Evolutionary conservation across 2,797 vertebrate species (phyloP), one percentile per base, ranked within the genome.

Genomic region (Hoplostethus mediterraneus): DNA sequence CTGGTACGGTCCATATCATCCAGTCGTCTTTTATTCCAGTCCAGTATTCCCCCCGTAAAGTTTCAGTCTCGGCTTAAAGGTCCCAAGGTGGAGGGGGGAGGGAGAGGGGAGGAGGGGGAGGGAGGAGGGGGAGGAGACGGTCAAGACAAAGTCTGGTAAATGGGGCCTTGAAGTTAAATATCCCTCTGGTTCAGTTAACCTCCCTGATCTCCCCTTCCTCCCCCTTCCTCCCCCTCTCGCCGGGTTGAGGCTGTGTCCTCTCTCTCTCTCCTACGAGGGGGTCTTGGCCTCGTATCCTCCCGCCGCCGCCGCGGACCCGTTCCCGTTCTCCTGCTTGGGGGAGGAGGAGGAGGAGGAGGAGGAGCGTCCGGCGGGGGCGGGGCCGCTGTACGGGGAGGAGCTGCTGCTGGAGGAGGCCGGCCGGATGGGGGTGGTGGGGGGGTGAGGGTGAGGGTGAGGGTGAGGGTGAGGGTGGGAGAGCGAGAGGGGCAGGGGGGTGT

Each of bases 321-420:
- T 94, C 0, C 96, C 96, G 0, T 97, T 97, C 56, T 97, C 97
- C 79, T 96, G 96, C 85, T 96, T 97, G 0, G 97, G 97, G 9
- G 97, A 97, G 84, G 94, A 90, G 33, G n/a, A n/a, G 0, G 97
- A 97, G 9, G 97, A 97, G 0, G 97, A 97, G 9, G 97, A 97
- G 84, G 94, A 90, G 33, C 91, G 92, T 79, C 96, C 92, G 8
- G 21, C 92, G 8, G 21, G 82, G 0, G 91, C 77, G 49, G 95
- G 90, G 12, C 88, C 87, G 1, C 92, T 82, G 77, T 95, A 98
- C 0, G 96, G 96, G 13, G 97, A 97, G 17, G 96, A 94, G 75
- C 94, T 94, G 71, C 94, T 95, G 79, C 95, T 95, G 0, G 96
- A 92, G 64, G 97, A 98, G 21, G 93, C 68, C 0, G 96, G 95